Conservation (phyloP, 2,113 vertebrate species). For the Upupa epops region DNA sequence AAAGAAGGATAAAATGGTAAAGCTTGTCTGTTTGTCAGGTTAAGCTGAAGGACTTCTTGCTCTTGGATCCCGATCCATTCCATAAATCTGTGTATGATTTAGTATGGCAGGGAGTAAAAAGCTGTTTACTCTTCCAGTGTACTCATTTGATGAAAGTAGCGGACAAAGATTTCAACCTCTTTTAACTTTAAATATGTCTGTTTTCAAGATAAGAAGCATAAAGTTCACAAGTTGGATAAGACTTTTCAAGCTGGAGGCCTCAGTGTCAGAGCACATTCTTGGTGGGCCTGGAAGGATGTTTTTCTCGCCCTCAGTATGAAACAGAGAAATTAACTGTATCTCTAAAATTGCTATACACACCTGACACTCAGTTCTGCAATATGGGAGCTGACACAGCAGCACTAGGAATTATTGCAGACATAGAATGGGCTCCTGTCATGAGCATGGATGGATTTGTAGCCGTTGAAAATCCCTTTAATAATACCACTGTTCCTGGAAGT, state of each 20-base stretch:
- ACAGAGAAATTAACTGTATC: not conserved
- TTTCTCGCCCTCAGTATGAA: not conserved
- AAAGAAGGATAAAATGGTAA: not conserved
- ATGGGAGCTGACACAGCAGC: not conserved
- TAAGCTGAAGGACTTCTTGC: not conserved
- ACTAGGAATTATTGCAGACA: fast-evolving
- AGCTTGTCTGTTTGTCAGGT: not conserved
- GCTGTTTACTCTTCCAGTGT: not conserved
- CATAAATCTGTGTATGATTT: not conserved
- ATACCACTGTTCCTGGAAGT: not conserved
- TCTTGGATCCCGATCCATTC: not conserved
- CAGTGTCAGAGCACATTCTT: not conserved
- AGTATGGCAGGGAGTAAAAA: not conserved
- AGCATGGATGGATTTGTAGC: not conserved
- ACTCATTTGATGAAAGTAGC: not conserved
- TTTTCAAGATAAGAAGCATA: constrained; percentile 1
- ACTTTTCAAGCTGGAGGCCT: not conserved
- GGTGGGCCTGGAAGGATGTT: not conserved
- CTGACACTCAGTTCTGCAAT: not conserved
- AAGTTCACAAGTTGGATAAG: not conserved
- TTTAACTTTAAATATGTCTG: not conserved
- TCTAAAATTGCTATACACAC: not conserved
- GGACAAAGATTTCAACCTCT: not conserved
- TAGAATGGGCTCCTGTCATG: not conserved
- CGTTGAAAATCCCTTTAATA: not conserved